Conservation (phyloP, 2,888 invertebrate genomes). For the Amphipoea oculea region DNA sequence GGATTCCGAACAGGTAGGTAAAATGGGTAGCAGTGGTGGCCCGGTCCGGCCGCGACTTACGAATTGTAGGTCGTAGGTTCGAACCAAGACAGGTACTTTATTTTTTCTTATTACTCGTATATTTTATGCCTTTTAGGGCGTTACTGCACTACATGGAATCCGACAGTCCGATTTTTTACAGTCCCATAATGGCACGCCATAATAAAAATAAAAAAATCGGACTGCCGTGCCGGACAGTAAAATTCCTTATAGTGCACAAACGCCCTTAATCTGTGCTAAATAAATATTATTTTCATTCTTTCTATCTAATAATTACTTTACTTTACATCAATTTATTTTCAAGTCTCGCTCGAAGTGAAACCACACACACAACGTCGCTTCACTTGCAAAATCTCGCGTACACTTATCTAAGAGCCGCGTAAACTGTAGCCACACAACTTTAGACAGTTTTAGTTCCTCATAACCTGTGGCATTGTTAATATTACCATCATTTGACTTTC, state of each 20-base stretch:
- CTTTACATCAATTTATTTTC: not conserved
- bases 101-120: too few species aligned
- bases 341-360: slow-evolving; percentile 8
- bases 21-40: too few species aligned
- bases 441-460: slow-evolving; percentile 28
- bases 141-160: too few species aligned
- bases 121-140: not conserved
- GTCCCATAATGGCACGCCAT: too few species aligned
- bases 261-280: not conserved
- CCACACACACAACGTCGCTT: slow-evolving; percentile 32
- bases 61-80: too few species aligned
- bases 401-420: slow-evolving; percentile 46
- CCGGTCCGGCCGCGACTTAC: too few species aligned
- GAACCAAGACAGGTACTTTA: too few species aligned
- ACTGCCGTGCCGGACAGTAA: too few species aligned
- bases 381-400: slow-evolving; percentile 53
- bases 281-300: not conserved
- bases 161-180: too few species aligned
- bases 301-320: not conserved
- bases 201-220: too few species aligned
- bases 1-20: not conserved
- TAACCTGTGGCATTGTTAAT: slow-evolving; percentile 22
- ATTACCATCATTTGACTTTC: slow-evolving; percentile 2
- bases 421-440: slow-evolving; percentile 36
- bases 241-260: too few species aligned